Conservation (phyloP, 2,797 vertebrate species). For the Threskiornis aethiopicus region DNA sequence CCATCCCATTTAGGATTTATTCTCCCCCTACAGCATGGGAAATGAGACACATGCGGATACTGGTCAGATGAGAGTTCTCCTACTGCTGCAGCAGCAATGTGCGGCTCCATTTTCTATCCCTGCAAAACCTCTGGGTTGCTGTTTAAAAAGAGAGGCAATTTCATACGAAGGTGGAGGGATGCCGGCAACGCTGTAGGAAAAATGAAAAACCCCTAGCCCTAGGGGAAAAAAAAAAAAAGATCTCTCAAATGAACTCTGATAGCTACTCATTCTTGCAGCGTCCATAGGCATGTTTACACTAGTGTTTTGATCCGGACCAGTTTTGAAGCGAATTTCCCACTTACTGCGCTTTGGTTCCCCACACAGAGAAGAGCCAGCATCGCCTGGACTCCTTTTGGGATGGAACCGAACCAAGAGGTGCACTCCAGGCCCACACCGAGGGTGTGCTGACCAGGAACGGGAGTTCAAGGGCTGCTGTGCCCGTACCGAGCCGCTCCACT, state of each 20-base stretch:
- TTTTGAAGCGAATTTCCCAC: not conserved
- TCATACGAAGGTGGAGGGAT: not conserved
- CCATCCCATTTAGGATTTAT: not conserved
- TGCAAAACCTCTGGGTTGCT: not conserved
- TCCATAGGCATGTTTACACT: not conserved
- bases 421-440: not conserved
- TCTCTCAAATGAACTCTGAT: not conserved
- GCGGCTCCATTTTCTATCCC: not conserved
- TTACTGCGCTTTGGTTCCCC: not conserved
- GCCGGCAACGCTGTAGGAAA: not conserved
- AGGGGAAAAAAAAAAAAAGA: not conserved
- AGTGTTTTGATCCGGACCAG: not conserved
- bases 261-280: not conserved
- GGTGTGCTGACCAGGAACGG: not conserved
- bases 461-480: not conserved
- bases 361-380: not conserved
- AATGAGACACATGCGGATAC: not conserved
- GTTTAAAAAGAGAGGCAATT: not conserved
- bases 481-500: fast-evolving
- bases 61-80: not conserved
- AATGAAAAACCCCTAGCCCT: not conserved
- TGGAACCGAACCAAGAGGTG: not conserved
- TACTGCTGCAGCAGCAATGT: not conserved
- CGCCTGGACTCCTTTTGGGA: not conserved
- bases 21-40: not conserved